Evolutionary conservation across 2,113 vertebrate species (phyloP), one percentile per base, ranked within the genome.

Genomic region (Corapipo altera): DNA sequence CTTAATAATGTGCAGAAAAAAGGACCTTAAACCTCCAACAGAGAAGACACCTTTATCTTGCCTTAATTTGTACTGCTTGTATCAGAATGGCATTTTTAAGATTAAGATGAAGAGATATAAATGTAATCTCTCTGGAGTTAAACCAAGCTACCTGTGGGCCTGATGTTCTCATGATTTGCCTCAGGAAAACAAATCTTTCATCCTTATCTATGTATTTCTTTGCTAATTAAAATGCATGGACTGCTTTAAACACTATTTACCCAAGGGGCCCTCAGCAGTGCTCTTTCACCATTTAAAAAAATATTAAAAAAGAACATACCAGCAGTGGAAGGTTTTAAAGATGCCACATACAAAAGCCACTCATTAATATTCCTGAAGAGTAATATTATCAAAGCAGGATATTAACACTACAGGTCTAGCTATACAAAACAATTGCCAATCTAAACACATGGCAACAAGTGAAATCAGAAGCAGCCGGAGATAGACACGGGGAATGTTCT

Each of bases 141-240:
- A 96, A 92, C 77, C 76, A 74, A 95, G 91, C 14, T 94, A 91
- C 89, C 90, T 86, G 39, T 61, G 83, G 95, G 75, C 74, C 91
- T 86, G 64, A 90, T 66, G 75, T 91, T 95, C 85, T 94, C 81
- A 49, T 52, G 54, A 66, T 84, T 93, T 93, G 84, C 95, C 91
- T 52, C 73, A 91, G 85, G 93, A 96, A 91, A 93, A 97, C 76
- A 95, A 93, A 96, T 92, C 52, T 93, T 97, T 91, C 71, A 51
- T 87, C 90, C 84, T 96, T 95, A 96, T 92, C 96, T 95, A 78
- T 83, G 66, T 74, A 93, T 93, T 95, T 95, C 93, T 96, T 91
- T 87, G 67, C 66, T 96, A 97, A 97, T 97, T 96, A 97, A 97
- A 98, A 97, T 85, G 79, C 94, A 92, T 70, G 78, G 89, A 87